phyloP scores from a whole-genome alignment of 2,797 vertebrate species.

The Poeciliopsis turneri region DNA sequence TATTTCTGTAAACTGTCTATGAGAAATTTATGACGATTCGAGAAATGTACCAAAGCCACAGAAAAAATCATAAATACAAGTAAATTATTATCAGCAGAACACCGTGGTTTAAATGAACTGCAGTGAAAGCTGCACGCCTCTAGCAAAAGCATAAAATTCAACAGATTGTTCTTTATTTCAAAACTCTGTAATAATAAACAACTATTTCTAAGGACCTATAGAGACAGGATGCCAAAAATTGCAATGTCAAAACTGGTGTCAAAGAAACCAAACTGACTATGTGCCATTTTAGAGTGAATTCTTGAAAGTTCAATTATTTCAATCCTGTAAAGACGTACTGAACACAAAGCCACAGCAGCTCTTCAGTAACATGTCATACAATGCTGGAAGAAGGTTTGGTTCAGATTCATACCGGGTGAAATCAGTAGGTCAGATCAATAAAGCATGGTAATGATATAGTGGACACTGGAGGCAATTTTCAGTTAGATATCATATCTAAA shows the following conservation, averaged over 20 bases:
- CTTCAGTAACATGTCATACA: neutral
- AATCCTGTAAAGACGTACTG: constrained; percentile 5
- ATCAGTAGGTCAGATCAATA: constrained; percentile 44
- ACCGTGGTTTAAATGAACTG: neutral
- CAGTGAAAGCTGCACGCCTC: neutral
- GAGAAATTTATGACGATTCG: too few species aligned
- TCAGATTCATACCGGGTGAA: constrained; percentile 9
- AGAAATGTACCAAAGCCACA: too few species aligned
- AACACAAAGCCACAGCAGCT: constrained; percentile 15
- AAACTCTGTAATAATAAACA: neutral
- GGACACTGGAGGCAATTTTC: constrained; percentile 39
- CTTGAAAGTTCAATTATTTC: neutral
- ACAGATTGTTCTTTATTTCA: neutral
- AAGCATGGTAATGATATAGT: constrained; percentile 11
- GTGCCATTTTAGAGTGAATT: neutral
- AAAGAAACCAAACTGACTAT: neutral
- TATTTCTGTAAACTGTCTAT: too few species aligned
- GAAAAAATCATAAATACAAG: neutral
- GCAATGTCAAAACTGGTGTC: neutral
- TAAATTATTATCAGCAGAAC: neutral
- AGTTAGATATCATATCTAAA: constrained; percentile 54
- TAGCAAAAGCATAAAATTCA: neutral
- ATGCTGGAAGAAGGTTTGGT: neutral
- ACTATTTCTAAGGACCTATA: neutral
- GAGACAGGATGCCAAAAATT: neutral